Conservation (phyloP, 2,888 invertebrate genomes). For the Brachypterus glaber region DNA sequence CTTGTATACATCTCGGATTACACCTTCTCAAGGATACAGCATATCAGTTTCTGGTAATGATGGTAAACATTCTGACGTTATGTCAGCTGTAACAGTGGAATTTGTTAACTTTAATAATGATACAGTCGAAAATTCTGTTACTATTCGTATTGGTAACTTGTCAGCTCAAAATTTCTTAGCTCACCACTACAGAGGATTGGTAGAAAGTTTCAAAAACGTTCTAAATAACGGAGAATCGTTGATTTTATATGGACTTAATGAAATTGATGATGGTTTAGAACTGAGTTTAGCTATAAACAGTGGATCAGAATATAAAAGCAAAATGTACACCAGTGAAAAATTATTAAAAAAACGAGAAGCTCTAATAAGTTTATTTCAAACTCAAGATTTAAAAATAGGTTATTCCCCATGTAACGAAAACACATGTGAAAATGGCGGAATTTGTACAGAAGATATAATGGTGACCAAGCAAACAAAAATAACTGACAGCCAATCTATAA, state of each 20-base stretch:
- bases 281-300: slow-evolving; percentile 58
- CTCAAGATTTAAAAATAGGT: slow-evolving; percentile 53
- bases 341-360: slow-evolving; percentile 56
- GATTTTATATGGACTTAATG: slow-evolving; percentile 65
- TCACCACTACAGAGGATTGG: slow-evolving; percentile 62
- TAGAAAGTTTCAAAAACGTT: slow-evolving; percentile 60
- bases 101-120: slow-evolving; percentile 70
- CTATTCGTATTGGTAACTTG: slow-evolving; percentile 63
- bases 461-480: slow-evolving; percentile 63
- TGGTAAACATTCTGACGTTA: slow-evolving; percentile 76
- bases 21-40: slow-evolving; percentile 63
- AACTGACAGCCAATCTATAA: slow-evolving; percentile 69
- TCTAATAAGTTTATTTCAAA: slow-evolving; percentile 54
- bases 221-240: slow-evolving; percentile 56
- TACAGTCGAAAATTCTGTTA: slow-evolving; percentile 76
- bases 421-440: slow-evolving; percentile 69
- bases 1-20: slow-evolving; percentile 63
- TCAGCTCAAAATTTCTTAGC: slow-evolving; percentile 68
- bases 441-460: slow-evolving; percentile 61
- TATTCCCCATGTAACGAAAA: slow-evolving; percentile 67
- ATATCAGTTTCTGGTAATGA: slow-evolving; percentile 82
- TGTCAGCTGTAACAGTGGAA: slow-evolving; percentile 77
- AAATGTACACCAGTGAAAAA: slow-evolving; percentile 54
- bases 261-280: slow-evolving; percentile 56
- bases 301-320: slow-evolving; percentile 52